Base-by-base conservation (phyloP, 1,140 invertebrate genomes). In the Tetramorium parvispinum region DNA sequence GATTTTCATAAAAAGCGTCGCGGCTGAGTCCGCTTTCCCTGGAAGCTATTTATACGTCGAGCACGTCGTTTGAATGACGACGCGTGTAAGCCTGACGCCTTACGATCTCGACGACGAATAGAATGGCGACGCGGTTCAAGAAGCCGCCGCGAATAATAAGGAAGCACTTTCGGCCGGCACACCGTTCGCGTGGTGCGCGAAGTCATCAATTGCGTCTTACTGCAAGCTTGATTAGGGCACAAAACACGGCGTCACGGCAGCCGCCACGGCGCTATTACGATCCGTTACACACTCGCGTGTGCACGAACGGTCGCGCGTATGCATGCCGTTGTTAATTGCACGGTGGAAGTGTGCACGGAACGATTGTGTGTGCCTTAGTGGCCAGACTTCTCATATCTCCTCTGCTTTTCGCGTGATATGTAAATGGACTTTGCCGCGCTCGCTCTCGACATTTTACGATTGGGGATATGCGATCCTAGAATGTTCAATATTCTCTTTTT, bases 201-300 rank as follows among this genome's bases (percentile, higher is more conserved):
- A 73, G 79, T 83, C 79, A 83, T 83, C 79, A 75, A 53, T 65
- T 46, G 71, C 59, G 82, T 5, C 65, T 68, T 43, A 7, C 49
- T 78, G 82, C 82, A 85, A 66, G 73, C 82, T 85, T 55, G 82
- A 85, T 85, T 85, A 85, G 46, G 59, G 73, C 40, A 76, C 57
- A 85, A 85, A 85, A 85, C 73, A 55, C 49, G 55, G 27, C 68
- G 79, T 83, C 79, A 75, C 79, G 79, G 79, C 79, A 75, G 53
- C 68, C 18, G 24, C 79, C 79, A 59, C 66, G 78, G 66, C 40
- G 57, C 53, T 71, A 73, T 83, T 83, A 61, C 55, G 68, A 83
- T 75, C 68, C 79, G 79, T 83, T 83, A 83, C 68, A 82, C 66
- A 75, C 68, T 83, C 79, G 79, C 68, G 79, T 83, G 79, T 83